These are phyloP conservation scores for Platichthys flesus DNA, from an alignment of 2,113 vertebrate species.

Conservation along the genomic window DNA sequence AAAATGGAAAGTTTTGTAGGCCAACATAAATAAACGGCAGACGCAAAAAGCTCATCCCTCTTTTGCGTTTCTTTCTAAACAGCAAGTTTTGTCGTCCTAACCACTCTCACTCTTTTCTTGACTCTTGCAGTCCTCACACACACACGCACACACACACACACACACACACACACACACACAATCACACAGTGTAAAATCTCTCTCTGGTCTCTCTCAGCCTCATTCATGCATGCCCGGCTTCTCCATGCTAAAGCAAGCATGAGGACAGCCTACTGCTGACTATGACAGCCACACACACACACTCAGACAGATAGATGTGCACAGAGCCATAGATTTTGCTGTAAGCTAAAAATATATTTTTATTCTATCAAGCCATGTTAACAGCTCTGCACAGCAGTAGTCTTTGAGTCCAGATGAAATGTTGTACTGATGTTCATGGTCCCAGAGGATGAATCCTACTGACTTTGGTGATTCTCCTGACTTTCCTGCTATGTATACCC, in stretches of 20 bases:
- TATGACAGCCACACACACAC: conserved; percentile 50
- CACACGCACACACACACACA: conserved; percentile 28
- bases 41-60: background rate
- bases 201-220: conserved; percentile 63
- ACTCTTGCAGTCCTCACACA: conserved; percentile 5
- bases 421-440: too few species aligned
- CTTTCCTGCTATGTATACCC: too few species aligned
- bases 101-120: conserved; percentile 5
- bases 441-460: too few species aligned
- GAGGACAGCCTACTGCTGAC: conserved; percentile 63
- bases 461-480: too few species aligned
- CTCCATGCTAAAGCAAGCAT: conserved; percentile 71
- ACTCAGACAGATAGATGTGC: background rate
- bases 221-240: conserved; percentile 64
- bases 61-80: conserved; percentile 1
- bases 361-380: background rate
- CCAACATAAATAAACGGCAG: background rate
- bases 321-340: background rate
- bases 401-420: too few species aligned
- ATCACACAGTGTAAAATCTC: too few species aligned
- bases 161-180: conserved; percentile 35
- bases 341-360: background rate
- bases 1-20: background rate
- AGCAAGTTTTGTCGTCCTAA: conserved; percentile 11
- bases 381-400: background rate